A percentile compares a stretch with the other conserved stretches of the same genome.
Evolutionary conservation across 2,888 invertebrate species (phyloP).

Genomic region (Cetonia aurata): DNA sequence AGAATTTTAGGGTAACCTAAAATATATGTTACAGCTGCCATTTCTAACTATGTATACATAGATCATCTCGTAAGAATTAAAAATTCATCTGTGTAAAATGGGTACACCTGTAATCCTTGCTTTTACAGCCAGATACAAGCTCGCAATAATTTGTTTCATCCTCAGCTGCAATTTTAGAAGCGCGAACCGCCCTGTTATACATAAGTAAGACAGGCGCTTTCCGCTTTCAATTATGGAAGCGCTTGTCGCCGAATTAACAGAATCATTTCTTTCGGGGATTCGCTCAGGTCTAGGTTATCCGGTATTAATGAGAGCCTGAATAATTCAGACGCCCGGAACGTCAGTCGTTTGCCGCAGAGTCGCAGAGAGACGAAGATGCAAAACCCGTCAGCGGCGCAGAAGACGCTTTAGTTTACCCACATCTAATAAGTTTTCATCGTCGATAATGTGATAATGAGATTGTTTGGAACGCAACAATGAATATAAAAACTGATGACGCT

Average conservation of each 20-base stretch:
- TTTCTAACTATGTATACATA: no score
- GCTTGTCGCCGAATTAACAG: slow-evolving; percentile 21
- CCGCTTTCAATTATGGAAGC: slow-evolving; percentile 7
- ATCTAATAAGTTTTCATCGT: no score
- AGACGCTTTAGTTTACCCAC: background rate
- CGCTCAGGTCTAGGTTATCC: slow-evolving; percentile 6
- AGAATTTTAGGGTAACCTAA: no score
- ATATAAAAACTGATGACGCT: no score
- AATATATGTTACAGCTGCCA: no score
- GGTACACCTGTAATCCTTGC: no score
- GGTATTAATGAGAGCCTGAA: slow-evolving; percentile 18
- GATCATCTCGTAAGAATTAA: no score
- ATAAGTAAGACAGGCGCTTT: background rate
- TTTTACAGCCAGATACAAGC: no score
- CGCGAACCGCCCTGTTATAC: background rate
- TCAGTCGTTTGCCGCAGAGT: background rate
- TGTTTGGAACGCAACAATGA: no score
- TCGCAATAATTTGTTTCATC: no score
- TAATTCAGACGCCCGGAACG: slow-evolving; percentile 6
- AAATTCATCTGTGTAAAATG: no score
- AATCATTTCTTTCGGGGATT: slow-evolving; percentile 8
- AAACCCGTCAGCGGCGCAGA: background rate
- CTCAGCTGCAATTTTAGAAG: background rate
- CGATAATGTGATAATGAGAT: no score
- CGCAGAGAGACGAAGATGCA: background rate